phyloP scores from a whole-genome alignment of 2,888 invertebrate species.

The Lepidocyrtinus sp. region DNA sequence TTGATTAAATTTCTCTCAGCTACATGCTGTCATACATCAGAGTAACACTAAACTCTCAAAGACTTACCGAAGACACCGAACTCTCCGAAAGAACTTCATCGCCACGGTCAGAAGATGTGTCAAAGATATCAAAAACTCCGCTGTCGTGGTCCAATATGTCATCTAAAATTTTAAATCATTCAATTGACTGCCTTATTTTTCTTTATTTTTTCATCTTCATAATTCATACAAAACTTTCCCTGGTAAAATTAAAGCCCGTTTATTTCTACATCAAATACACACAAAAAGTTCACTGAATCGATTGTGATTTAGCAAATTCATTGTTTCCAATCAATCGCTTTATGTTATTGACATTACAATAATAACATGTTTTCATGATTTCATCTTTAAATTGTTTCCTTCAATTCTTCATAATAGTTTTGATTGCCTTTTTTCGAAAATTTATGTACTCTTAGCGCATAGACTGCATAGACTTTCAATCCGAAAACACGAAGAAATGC shows the following conservation, averaged over 20 bases:
- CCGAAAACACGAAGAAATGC: background rate
- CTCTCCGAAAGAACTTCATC: conserved; percentile 42
- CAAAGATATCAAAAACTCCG: conserved; percentile 68
- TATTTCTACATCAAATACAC: background rate
- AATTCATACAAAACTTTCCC: too few species aligned
- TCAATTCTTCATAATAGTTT: too few species aligned
- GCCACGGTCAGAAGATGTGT: conserved; percentile 43
- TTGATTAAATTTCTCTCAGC: background rate
- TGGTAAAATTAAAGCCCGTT: too few species aligned
- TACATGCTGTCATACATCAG: too few species aligned
- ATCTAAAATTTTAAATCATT: too few species aligned
- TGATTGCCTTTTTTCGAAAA: too few species aligned
- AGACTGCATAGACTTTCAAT: too few species aligned
- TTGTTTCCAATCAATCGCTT: conserved; percentile 3
- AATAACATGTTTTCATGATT: background rate
- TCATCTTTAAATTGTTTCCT: background rate
- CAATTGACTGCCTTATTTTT: too few species aligned
- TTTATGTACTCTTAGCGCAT: too few species aligned
- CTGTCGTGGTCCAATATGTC: conserved; percentile 69
- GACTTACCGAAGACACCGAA: conserved; percentile 57
- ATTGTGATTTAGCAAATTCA: background rate
- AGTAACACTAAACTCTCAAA: background rate
- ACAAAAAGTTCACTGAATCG: background rate
- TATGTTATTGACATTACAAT: background rate
- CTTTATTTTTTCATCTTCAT: too few species aligned